Evolutionary conservation across 2,113 vertebrate genomes (phyloP), one percentile per base, ranked within the genome.

Genomic region (Diadophis punctatus): DNA sequence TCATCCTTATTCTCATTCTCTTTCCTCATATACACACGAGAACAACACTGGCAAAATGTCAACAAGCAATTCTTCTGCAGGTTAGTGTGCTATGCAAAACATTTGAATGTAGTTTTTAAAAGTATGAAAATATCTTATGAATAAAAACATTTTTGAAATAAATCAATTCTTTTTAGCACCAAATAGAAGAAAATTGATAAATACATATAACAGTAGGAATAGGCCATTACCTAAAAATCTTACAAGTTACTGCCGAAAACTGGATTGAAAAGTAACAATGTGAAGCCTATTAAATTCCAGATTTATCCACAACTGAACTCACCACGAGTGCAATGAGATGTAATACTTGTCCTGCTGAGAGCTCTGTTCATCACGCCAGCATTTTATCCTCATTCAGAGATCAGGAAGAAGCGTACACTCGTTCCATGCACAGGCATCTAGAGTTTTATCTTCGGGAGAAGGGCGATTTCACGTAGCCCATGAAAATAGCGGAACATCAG

Each of bases 241-340:
- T 60, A 55, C 46, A 49, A 90, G 74, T 58, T 86, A 46, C 30
- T 60, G 88, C 74, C 55, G 30, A 90, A 86, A 90, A 30, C 23
- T 51, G 53, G 51, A 48, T 34, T 23, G 55, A 86, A 90, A 86
- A 86, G 88, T 60, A 27, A 43, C 53, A 90, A 92, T 80, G n/a
- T 92, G 74, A 92, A 86, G 74, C 92, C 55, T 85, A 88, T 86
- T 90, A 89, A 92, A 86, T 89, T 92, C 46, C 43, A 90, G 92
- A 85, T 92, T 89, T n/a, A 92, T 85, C 74, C 92, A 51, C 92
- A 60, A 60, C 74, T 85, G 68, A 89, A 92, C 52, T 60, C 43
- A 49, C 53, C 74, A 90, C 4, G 46, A 86, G 53, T 51, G 30
- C 63, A 89, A 89, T 92, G 51, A 88, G 60, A 25, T 55, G 34